Evolutionary conservation across 2,113 vertebrate genomes (phyloP).

Genomic region (Alectura lathami): DNA sequence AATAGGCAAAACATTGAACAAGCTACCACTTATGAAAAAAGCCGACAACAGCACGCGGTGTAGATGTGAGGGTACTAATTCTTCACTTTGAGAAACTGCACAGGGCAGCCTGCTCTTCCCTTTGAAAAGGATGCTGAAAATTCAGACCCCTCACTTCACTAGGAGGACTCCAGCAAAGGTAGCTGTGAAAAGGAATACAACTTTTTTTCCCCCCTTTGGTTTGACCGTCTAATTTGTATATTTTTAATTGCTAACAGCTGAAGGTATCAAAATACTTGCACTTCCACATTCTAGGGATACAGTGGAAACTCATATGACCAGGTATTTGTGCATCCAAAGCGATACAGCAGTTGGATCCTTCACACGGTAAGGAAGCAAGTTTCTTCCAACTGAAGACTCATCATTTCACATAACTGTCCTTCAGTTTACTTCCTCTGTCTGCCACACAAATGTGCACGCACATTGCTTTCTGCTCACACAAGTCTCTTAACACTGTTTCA

Average conservation of each 20-base stretch:
- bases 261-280: accelerated
- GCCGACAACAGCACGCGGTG: background rate
- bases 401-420: background rate
- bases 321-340: background rate
- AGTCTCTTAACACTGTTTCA: background rate
- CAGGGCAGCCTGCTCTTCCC: background rate
- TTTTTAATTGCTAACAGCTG: background rate
- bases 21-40: background rate
- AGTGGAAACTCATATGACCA: accelerated
- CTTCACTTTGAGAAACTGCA: background rate
- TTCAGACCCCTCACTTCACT: background rate
- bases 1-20: background rate
- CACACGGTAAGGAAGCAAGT: background rate
- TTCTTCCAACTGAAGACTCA: background rate
- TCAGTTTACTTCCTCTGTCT: background rate
- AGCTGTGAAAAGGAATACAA: background rate
- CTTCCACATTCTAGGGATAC: background rate
- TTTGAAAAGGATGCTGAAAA: background rate
- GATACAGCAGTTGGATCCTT: background rate
- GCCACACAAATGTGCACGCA: no score
- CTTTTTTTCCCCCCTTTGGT: background rate
- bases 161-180: background rate
- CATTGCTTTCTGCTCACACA: background rate
- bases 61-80: background rate
- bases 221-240: background rate